Evolutionary conservation across 2,797 vertebrate genomes (phyloP), one percentile per base, ranked within the genome.

Genomic region (Brachyalestes nurse): DNA sequence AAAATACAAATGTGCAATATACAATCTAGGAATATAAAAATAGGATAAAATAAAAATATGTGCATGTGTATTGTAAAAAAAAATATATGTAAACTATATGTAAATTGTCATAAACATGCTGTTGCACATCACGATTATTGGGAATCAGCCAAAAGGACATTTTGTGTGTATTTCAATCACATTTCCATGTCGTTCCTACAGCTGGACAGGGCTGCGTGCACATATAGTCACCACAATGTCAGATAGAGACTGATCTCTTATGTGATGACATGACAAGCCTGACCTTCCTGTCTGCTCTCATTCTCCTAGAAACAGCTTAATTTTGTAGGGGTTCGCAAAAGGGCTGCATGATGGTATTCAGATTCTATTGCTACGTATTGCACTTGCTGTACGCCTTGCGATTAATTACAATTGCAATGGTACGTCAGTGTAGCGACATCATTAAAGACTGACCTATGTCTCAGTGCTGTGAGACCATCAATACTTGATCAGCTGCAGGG

Each of bases 171-270:
- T 51, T 47, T 45, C 7, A 45, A 66, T 45, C 62, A 42, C 77
- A 83, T 61, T 77, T 77, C 51, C 25, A 73, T 80, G 42, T 25
- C 47, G 73, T 51, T 47, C 16, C 25, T 73, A 53, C 78, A 77
- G 73, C 60, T 73, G 78, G 62, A 80, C 45, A 28, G 23, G 23
- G 53, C 38, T 71, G 6, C 23, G 42, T 42, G 71, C 58, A 14
- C 57, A 71, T 53, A 16, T 42, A 62, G 40, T 79, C 67, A 72
- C 45, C 57, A 60, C 67, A 55, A 40, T 42, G 45, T 72, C 47
- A 45, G 49, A 21, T 25, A 57, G 38, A 58, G 28, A 13, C 17
- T 25, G 53, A 75, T 75, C 64, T 79, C 72, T 28, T 21, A 10
- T 49, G 73, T 45, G 67, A 77, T 72, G 66, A 57, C 38, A 57